phyloP scores from a whole-genome alignment of 2,888 invertebrate species.

The Sesia bembeciformis region DNA sequence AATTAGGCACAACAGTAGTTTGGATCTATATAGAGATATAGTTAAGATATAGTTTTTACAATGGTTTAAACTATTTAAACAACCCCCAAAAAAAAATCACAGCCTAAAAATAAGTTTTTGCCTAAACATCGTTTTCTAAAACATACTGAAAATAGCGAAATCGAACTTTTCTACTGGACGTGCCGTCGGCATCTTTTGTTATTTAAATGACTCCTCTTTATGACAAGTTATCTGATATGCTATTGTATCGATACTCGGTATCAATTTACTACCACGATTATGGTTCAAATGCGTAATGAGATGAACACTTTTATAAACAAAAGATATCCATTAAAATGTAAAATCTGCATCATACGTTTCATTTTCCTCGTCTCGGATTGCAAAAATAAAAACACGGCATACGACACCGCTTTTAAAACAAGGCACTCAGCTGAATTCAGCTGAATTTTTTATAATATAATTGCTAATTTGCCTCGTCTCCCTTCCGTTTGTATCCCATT shows the following conservation, averaged over 20 bases:
- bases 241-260: background rate
- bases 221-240: too few relatives aligned
- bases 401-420: constrained; percentile 45
- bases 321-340: constrained; percentile 3
- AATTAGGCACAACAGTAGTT: too few relatives aligned
- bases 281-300: background rate
- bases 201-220: too few relatives aligned
- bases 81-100: too few relatives aligned
- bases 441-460: constrained; percentile 60
- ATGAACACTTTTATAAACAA: constrained; percentile 2
- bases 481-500: background rate
- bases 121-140: too few relatives aligned
- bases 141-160: too few relatives aligned
- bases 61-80: too few relatives aligned
- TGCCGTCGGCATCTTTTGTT: too few relatives aligned
- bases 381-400: constrained; percentile 34
- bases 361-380: constrained; percentile 21
- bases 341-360: constrained; percentile 6
- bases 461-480: constrained; percentile 60
- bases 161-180: too few relatives aligned
- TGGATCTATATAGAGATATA: too few relatives aligned
- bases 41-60: too few relatives aligned
- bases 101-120: too few relatives aligned
- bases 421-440: constrained; percentile 18
- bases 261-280: background rate